Evolutionary conservation across 2,113 vertebrate genomes (phyloP), one percentile per base, ranked within the genome.

Genomic region (Epinephelus lanceolatus): DNA sequence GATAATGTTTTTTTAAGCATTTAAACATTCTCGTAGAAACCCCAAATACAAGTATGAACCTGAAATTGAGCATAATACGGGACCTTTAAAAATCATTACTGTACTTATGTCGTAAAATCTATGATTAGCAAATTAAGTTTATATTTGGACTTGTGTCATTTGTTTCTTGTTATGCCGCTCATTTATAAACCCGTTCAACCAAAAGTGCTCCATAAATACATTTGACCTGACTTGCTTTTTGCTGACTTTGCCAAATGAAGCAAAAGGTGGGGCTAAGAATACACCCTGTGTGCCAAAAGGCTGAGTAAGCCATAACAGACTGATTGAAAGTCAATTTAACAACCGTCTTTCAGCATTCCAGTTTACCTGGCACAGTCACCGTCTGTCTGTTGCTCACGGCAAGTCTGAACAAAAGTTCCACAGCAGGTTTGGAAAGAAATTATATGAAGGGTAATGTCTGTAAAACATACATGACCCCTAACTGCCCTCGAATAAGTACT

Each of bases 181-280:
- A 18, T 23, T 68, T n/a, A n/a, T 1, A 30, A 57, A 51, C 63
- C 27, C 6, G 66, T 75, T 78, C 12, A 18, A 9, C 14, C 2
- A 33, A 14, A 63, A 63, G 52, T 21, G 55, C n/a, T n/a, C 60
- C 72, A 45, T 70, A 2, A 57, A 68, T 42, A 40, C 18, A 23
- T 78, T 40, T 62, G 59, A 80, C 30, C 73, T 30, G 19, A 77
- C 53, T 62, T 47, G 61, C n/a, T 27, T 61, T 71, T 87, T 47
- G 66, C 63, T 27, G 27, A 61, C 61, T 51, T 23, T 78, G 78
- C 77, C 71, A 83, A 73, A 59, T 27, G 10, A 23, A 63, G n/a
- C 27, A n/a, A 51, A 71, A 81, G 76, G 61, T 37, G 56, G 51
- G 23, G 49, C 30, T 19, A 25, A 25, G 51, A 51, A 76, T 66